Conservation (phyloP, 2,113 vertebrate species). For the Cebus imitator region DNA sequence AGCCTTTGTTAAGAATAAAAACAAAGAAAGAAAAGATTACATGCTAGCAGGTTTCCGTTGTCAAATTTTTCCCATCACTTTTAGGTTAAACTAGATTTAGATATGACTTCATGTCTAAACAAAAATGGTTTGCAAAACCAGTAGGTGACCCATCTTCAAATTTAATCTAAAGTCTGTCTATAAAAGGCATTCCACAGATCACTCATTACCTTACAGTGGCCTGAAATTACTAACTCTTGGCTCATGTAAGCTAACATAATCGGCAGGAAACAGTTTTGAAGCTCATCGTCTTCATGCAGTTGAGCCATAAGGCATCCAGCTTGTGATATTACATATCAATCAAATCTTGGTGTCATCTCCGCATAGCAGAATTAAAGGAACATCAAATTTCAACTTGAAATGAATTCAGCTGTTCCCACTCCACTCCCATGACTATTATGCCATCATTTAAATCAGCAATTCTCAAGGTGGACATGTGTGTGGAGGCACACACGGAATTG, state of each 20-base stretch:
- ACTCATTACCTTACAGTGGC: slow-evolving; percentile 30
- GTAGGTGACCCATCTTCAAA: slow-evolving; percentile 22
- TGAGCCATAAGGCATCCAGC: not conserved
- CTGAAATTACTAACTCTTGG: slow-evolving; percentile 63
- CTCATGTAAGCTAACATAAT: slow-evolving; percentile 55
- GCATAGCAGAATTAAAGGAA: slow-evolving; percentile 23
- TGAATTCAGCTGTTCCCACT: not conserved
- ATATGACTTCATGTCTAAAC: not conserved
- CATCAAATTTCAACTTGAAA: slow-evolving; percentile 40
- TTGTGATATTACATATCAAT: not conserved
- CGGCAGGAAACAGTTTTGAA: slow-evolving; percentile 54
- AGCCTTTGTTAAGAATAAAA: not conserved
- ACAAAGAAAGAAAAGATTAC: not conserved
- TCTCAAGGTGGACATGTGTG: not conserved
- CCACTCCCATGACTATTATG: not conserved
- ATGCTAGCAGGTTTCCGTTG: not conserved
- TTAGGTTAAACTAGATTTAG: not conserved
- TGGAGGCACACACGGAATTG: not conserved
- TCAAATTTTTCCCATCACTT: not conserved
- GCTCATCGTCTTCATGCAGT: not conserved
- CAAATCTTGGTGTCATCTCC: not conserved
- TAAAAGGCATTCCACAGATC: slow-evolving; percentile 55
- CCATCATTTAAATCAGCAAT: not conserved
- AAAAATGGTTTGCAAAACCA: slow-evolving; percentile 18
- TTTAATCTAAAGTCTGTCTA: slow-evolving; percentile 45